These are phyloP conservation scores for Myotis brandtii DNA, from an alignment of 2,113 vertebrate genomes.

Conservation along the genomic window DNA sequence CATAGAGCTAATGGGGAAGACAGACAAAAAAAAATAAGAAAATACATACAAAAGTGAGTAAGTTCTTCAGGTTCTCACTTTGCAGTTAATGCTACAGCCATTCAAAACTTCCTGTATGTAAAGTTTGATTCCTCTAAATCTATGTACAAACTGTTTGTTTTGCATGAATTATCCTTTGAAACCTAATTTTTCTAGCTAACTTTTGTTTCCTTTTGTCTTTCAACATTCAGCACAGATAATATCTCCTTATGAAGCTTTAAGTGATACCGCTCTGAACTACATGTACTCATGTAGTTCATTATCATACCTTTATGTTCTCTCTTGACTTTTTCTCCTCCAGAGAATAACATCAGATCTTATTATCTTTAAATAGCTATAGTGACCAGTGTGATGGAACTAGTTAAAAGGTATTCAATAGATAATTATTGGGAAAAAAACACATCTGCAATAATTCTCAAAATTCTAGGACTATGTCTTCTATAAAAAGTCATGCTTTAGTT, in stretches of 20 bases:
- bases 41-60: neutral
- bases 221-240: neutral
- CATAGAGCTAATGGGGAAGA: neutral
- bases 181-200: neutral
- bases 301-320: neutral
- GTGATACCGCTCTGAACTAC: neutral
- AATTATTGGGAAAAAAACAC: neutral
- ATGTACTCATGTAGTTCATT: neutral
- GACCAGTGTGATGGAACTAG: neutral
- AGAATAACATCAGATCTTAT: neutral
- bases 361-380: neutral
- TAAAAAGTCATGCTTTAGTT: neutral
- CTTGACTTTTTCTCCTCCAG: neutral
- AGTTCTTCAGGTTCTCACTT: neutral
- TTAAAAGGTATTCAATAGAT: neutral
- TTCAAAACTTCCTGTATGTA: neutral
- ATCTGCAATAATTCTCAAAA: neutral
- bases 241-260: neutral
- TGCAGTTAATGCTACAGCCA: neutral
- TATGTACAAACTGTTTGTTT: neutral
- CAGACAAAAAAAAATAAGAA: neutral
- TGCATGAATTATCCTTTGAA: neutral
- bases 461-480: neutral
- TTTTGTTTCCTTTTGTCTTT: constrained; percentile 9
- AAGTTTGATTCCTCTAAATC: neutral